Conservation (phyloP, 37 sponge, comb jelly and placozoan species). For the Tethya wilhelma region DNA sequence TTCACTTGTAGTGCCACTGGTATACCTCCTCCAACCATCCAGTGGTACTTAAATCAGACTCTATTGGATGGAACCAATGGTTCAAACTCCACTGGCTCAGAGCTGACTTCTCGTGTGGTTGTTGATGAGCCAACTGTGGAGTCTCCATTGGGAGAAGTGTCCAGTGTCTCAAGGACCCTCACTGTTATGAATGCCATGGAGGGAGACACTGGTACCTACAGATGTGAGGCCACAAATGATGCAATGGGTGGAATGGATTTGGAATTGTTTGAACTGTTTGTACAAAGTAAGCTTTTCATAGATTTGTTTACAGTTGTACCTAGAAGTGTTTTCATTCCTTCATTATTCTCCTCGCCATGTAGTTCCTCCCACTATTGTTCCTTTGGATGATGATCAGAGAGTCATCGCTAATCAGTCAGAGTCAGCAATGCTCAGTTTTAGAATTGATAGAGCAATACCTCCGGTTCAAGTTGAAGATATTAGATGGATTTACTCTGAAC, state of each 20-base stretch:
- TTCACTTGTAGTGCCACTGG: conserved; percentile 65
- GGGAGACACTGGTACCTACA: conserved; percentile 49
- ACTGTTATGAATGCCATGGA: conserved; percentile 18
- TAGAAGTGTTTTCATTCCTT: not conserved
- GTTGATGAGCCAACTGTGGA: conserved; percentile 3
- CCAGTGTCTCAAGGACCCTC: conserved; percentile 30
- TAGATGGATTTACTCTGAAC: conserved; percentile 51
- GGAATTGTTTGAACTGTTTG: conserved; percentile 17
- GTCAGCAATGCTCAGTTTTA: conserved; percentile 28
- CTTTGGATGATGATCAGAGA: conserved; percentile 7
- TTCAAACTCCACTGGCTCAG: not conserved
- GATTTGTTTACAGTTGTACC: not conserved
- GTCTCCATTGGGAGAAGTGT: conserved; percentile 8
- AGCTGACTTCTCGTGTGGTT: not conserved
- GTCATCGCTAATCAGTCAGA: conserved; percentile 19
- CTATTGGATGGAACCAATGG: not conserved
- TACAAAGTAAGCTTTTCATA: conserved; percentile 40
- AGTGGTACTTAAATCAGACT: conserved; percentile 27
- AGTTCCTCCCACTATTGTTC: conserved; percentile 70
- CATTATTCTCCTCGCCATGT: not conserved
- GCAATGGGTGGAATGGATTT: conserved; percentile 10
- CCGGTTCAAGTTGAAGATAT: conserved; percentile 24
- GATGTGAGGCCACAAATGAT: conserved; percentile 47
- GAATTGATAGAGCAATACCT: conserved; percentile 53
- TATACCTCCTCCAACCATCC: conserved; percentile 65